Conservation (phyloP, 2,113 vertebrate genomes). For the Hirundichthys speculiger region DNA sequence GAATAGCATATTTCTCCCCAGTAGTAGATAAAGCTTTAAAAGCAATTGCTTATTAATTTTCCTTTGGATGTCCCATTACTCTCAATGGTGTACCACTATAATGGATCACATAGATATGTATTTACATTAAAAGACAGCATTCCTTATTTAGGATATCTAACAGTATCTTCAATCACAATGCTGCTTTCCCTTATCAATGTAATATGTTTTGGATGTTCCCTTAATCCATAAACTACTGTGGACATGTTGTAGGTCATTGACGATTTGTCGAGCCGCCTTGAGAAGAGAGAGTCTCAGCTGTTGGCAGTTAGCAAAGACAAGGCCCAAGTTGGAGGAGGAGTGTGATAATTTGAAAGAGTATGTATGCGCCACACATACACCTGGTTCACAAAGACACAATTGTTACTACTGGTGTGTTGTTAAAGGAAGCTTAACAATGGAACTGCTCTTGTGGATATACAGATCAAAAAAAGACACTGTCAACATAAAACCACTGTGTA, state of each 20-base stretch:
- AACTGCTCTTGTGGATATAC: background rate
- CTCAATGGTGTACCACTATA: too few relatives aligned
- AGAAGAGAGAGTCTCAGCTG: constrained; percentile 94
- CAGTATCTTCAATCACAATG: background rate
- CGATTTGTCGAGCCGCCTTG: constrained; percentile 90
- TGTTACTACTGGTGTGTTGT: background rate
- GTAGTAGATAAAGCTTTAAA: too few relatives aligned
- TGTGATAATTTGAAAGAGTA: constrained; percentile 98
- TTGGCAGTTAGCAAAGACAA: constrained; percentile 95
- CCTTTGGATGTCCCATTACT: too few relatives aligned
- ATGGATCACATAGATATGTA: too few relatives aligned
- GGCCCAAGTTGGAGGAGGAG: constrained; percentile 91
- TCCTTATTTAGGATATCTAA: background rate
- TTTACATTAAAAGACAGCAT: too few relatives aligned
- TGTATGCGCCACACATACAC: constrained; percentile 70
- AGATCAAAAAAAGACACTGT: background rate
- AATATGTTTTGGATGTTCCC: background rate
- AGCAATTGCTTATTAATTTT: too few relatives aligned
- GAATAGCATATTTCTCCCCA: too few relatives aligned
- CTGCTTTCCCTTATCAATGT: background rate
- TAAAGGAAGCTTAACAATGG: background rate
- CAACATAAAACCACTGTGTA: background rate
- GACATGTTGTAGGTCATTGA: constrained; percentile 84
- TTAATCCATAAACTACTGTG: background rate
- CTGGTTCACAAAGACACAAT: background rate